These are phyloP conservation scores for Phortica okadai DNA, from an alignment of 2,888 invertebrate genomes.

Conservation along the genomic window DNA sequence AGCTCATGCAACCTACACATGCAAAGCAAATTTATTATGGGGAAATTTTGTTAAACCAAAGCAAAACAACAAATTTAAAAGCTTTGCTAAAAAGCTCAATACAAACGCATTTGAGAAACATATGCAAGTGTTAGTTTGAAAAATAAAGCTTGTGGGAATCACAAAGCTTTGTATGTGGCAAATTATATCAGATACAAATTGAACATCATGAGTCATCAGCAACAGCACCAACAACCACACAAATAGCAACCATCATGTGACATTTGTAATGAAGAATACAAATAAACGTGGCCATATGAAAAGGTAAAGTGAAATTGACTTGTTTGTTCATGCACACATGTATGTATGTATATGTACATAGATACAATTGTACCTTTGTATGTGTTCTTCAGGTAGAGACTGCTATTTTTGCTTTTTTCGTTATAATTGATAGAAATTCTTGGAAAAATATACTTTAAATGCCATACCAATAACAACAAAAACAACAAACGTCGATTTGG, in stretches of 20 bases:
- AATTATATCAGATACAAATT: conserved; percentile 41
- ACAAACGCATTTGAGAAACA: conserved; percentile 11
- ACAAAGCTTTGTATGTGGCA: conserved; percentile 46
- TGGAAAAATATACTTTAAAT: conserved; percentile 45
- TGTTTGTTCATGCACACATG: background rate
- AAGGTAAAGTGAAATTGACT: background rate
- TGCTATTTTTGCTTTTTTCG: conserved; percentile 7
- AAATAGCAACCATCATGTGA: conserved; percentile 52
- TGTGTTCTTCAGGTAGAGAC: background rate
- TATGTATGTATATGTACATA: no score
- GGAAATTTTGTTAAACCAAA: conserved; percentile 27
- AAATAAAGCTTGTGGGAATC: conserved; percentile 58
- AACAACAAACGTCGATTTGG: background rate
- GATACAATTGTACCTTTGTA: background rate
- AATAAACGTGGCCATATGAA: background rate
- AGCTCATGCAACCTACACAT: no score
- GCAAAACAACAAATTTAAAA: background rate
- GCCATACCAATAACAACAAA: conserved; percentile 5
- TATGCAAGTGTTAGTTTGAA: conserved; percentile 18
- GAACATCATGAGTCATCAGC: conserved; percentile 61
- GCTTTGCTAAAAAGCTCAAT: conserved; percentile 27
- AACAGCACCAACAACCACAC: conserved; percentile 43
- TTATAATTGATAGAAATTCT: conserved; percentile 49
- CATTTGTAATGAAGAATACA: conserved; percentile 44
- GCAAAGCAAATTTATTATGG: background rate